phyloP scores from a whole-genome alignment of 2,888 invertebrate genomes.

The Neuroscelio doddi region DNA sequence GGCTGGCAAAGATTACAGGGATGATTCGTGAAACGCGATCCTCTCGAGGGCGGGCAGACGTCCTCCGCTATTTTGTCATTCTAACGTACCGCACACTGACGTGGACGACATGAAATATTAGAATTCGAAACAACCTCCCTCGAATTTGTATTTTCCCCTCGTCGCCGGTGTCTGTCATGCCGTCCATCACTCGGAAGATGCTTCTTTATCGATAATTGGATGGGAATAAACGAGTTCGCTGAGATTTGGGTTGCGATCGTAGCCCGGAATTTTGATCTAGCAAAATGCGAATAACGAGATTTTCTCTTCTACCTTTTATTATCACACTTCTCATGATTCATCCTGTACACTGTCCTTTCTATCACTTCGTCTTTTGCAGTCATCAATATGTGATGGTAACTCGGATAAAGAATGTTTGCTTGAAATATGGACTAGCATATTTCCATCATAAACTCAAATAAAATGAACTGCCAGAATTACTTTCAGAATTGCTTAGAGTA shows the following conservation, averaged over 20 bases:
- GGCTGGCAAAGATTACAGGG: conserved; percentile 40
- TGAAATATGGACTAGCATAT: no score
- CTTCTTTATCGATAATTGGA: conserved; percentile 36
- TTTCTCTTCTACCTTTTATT: background rate
- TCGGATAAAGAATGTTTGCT: no score
- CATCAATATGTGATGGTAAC: no score
- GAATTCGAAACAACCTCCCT: conserved; percentile 33
- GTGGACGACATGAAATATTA: conserved; percentile 34
- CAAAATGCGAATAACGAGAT: background rate
- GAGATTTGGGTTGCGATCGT: conserved; percentile 1
- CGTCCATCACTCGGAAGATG: conserved; percentile 36
- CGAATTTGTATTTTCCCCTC: conserved; percentile 15
- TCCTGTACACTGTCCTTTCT: background rate
- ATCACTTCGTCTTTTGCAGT: background rate
- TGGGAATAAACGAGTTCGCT: conserved; percentile 5
- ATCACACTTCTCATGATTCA: no score
- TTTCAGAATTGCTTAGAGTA: no score
- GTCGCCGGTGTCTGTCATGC: conserved; percentile 6
- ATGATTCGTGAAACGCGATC: conserved; percentile 48
- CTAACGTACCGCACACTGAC: conserved; percentile 31
- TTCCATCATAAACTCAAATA: no score
- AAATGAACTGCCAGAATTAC: no score
- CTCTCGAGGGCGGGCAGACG: conserved; percentile 32
- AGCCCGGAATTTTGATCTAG: background rate
- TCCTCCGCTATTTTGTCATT: conserved; percentile 39